Base-by-base conservation (phyloP, 1,140 invertebrate genomes). In the Pinna nobilis region DNA sequence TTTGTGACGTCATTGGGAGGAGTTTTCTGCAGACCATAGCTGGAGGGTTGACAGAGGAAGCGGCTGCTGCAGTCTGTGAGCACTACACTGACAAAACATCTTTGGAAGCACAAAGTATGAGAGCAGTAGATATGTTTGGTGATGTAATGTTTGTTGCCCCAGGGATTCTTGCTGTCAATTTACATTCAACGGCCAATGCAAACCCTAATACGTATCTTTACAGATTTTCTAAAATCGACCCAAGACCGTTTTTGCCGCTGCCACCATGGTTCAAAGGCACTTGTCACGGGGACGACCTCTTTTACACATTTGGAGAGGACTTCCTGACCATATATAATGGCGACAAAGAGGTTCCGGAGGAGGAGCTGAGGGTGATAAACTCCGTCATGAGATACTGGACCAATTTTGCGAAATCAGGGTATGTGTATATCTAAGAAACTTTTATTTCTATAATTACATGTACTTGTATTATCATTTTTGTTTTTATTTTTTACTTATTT, bases 281-380 rank as follows among this genome's bases (percentile, higher is more conserved):
- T 39, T 70, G 78, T 23, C 78, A 77, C 47, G 78, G 32, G 7
- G 53, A 66, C 15, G 78, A 77, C 50, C 44, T 77, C 2, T 55
- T 49, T n/a, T 70, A 53, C 18, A n/a, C 74, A 41, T 80, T 80
- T 67, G 60, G 60, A n/a, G 28, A 32, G 6, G 28, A 39, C n/a
- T n/a, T n/a, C n/a, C n/a, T n/a, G n/a, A n/a, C n/a, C n/a, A n/a
- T n/a, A n/a, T n/a, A n/a, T n/a, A n/a, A n/a, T n/a, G n/a, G n/a
- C 18, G 23, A 23, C 23, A 23, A 49, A n/a, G 18, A 49, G 18
- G 44, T 49, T 49, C 11, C 44, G 23, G 44, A 49, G 23, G 44
- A 49, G 44, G 23, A 18, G 44, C 44, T 49, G 18, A 49, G 23
- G 23, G 23, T 49, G 44, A n/a, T 23, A 2, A 49, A 49, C 18